Evolutionary conservation across 2,888 invertebrate genomes (phyloP).

Genomic region (Teinopalpus imperialis): DNA sequence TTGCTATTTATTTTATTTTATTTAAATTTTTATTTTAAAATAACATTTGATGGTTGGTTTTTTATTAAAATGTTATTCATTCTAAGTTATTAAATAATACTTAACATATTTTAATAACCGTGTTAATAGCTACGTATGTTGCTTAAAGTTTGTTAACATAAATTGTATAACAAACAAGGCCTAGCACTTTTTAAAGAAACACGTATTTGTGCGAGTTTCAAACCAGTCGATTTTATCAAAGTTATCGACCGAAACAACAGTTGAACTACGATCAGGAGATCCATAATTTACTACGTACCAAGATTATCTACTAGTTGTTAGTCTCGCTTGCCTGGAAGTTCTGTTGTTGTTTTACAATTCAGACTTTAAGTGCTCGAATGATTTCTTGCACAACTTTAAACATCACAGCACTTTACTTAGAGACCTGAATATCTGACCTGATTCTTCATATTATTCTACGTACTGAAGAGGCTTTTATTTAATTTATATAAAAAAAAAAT

Average conservation of each 20-base stretch:
- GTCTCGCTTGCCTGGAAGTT: slow-evolving; percentile 53
- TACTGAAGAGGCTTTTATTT: too few relatives aligned
- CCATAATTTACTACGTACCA: slow-evolving; percentile 37
- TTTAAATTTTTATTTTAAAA: too few relatives aligned
- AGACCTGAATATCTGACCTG: too few relatives aligned
- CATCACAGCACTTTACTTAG: not conserved
- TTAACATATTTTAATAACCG: too few relatives aligned
- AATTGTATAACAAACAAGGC: slow-evolving; percentile 40
- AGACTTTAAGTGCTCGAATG: slow-evolving; percentile 8
- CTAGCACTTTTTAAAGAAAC: slow-evolving; percentile 5
- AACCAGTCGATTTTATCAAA: slow-evolving; percentile 54
- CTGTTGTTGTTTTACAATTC: slow-evolving; percentile 31
- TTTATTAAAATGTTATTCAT: too few relatives aligned
- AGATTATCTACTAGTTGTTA: slow-evolving; percentile 44
- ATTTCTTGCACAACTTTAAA: slow-evolving; percentile 2
- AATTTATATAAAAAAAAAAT: too few relatives aligned
- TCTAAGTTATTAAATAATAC: too few relatives aligned
- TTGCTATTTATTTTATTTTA: too few relatives aligned
- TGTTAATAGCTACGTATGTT: too few relatives aligned
- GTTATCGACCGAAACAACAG: slow-evolving; percentile 66
- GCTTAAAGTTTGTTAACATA: too few relatives aligned
- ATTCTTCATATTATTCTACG: too few relatives aligned
- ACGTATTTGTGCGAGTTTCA: slow-evolving; percentile 21
- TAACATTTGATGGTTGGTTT: too few relatives aligned
- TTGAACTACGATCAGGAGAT: slow-evolving; percentile 41